Percentiles rank a stretch among this genome's conserved stretches.
phyloP scores from a whole-genome alignment of 2,888 invertebrate species.

The Hoplodrina ambigua region DNA sequence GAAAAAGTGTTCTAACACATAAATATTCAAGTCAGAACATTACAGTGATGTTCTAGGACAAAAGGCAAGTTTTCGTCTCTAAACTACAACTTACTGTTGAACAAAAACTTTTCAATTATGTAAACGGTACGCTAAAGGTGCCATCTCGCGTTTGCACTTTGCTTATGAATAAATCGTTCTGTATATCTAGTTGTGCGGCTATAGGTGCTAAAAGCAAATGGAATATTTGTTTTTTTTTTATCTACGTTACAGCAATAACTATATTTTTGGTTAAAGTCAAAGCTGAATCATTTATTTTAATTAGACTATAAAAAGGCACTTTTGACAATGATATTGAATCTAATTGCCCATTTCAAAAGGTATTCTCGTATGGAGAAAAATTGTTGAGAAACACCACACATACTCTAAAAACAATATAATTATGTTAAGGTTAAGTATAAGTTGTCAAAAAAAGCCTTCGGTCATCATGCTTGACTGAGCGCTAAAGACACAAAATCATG shows the following conservation, averaged over 20 bases:
- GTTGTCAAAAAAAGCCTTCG: not conserved
- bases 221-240: slow-evolving; percentile 8
- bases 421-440: too few relatives aligned
- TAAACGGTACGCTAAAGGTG: slow-evolving; percentile 41
- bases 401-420: too few relatives aligned
- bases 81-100: slow-evolving; percentile 35
- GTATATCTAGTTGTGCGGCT: slow-evolving; percentile 22
- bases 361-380: too few relatives aligned
- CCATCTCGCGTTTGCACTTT: slow-evolving; percentile 53
- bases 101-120: slow-evolving; percentile 58
- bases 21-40: slow-evolving; percentile 47
- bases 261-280: not conserved
- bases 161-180: slow-evolving; percentile 60
- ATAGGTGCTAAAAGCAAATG: slow-evolving; percentile 8
- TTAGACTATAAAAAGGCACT: too few relatives aligned
- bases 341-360: too few relatives aligned
- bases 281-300: too few relatives aligned
- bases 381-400: too few relatives aligned
- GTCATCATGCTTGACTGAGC: not conserved
- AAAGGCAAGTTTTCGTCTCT: slow-evolving; percentile 35
- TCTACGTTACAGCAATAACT: slow-evolving; percentile 1
- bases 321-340: too few relatives aligned
- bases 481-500: not conserved
- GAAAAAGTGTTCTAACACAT: slow-evolving; percentile 37
- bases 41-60: slow-evolving; percentile 19